Evolutionary conservation across 2,797 vertebrate genomes (phyloP).

Genomic region (Squalus acanthias): DNA sequence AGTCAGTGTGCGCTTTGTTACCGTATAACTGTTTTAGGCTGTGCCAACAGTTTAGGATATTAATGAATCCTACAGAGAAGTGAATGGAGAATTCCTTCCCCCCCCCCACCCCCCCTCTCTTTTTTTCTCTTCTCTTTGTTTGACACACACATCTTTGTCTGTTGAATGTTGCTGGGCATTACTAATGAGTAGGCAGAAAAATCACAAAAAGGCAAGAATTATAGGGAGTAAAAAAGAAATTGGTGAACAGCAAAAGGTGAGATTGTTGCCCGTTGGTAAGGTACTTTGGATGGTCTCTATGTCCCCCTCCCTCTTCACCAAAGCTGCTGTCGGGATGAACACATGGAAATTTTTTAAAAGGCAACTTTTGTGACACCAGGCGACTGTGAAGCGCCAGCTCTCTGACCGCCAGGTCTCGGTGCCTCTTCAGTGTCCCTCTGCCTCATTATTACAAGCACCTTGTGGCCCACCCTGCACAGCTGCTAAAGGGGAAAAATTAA

Average conservation of each 20-base stretch:
- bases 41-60: slow-evolving; percentile 84
- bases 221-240: slow-evolving; percentile 38
- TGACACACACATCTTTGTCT: slow-evolving; percentile 76
- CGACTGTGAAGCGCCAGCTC: background rate
- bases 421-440: slow-evolving; percentile 46
- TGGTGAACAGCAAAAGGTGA: slow-evolving; percentile 38
- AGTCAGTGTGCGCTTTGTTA: slow-evolving; percentile 86
- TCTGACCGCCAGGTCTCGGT: background rate
- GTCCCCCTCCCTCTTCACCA: background rate
- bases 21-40: slow-evolving; percentile 58
- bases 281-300: background rate
- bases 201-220: slow-evolving; percentile 44
- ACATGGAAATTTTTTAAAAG: background rate
- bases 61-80: slow-evolving; percentile 79
- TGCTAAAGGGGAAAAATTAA: slow-evolving; percentile 51
- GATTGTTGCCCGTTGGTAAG: background rate
- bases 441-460: slow-evolving; percentile 47
- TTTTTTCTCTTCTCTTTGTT: slow-evolving; percentile 64
- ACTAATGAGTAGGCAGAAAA: slow-evolving; percentile 64
- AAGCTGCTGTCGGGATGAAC: background rate
- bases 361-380: slow-evolving; percentile 5
- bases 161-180: slow-evolving; percentile 65
- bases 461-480: slow-evolving; percentile 53
- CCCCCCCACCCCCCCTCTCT: slow-evolving; percentile 44
- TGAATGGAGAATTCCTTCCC: slow-evolving; percentile 73